A percentile compares a stretch with the other conserved stretches of the same genome.
phyloP scores from a whole-genome alignment of 53 echinoderm and acorn worm genomes.

The Stichopus horrens region DNA sequence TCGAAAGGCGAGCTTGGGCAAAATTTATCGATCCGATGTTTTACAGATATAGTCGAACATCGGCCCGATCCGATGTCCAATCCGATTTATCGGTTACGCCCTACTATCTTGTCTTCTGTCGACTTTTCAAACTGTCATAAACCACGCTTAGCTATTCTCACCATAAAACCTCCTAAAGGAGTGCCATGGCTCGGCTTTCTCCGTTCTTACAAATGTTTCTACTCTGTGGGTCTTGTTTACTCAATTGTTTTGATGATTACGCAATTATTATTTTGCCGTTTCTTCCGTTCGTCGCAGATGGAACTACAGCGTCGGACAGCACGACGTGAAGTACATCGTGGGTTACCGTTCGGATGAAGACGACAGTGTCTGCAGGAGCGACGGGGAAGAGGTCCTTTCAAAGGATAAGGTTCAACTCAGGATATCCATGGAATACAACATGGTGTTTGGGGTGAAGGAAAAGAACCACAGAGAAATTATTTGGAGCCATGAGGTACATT shows the following conservation, averaged over 20 bases:
- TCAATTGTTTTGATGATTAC: background rate
- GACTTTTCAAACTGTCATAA: too few species aligned
- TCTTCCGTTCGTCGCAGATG: slow-evolving; percentile 56
- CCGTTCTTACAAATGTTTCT: too few species aligned
- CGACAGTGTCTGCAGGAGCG: slow-evolving; percentile 51
- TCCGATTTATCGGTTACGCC: too few species aligned
- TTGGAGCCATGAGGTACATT: slow-evolving; percentile 81
- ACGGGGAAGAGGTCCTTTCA: slow-evolving; percentile 54
- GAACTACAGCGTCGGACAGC: slow-evolving; percentile 99
- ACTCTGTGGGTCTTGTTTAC: too few species aligned
- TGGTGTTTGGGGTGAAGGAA: slow-evolving; percentile 69
- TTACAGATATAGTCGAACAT: too few species aligned
- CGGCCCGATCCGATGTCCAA: too few species aligned
- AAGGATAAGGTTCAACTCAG: slow-evolving; percentile 56
- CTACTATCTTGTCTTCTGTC: too few species aligned
- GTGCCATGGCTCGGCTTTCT: too few species aligned
- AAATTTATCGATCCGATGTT: too few species aligned
- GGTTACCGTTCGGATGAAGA: slow-evolving; percentile 59
- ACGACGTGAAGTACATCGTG: slow-evolving; percentile 74
- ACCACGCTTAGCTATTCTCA: too few species aligned
- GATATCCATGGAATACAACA: slow-evolving; percentile 76
- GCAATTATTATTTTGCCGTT: background rate
- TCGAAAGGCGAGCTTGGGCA: too few species aligned
- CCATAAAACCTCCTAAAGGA: too few species aligned
- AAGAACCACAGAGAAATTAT: slow-evolving; percentile 58